Evolutionary conservation across 1,140 invertebrate genomes (phyloP).

Genomic region (Druon quercuslanigerum): DNA sequence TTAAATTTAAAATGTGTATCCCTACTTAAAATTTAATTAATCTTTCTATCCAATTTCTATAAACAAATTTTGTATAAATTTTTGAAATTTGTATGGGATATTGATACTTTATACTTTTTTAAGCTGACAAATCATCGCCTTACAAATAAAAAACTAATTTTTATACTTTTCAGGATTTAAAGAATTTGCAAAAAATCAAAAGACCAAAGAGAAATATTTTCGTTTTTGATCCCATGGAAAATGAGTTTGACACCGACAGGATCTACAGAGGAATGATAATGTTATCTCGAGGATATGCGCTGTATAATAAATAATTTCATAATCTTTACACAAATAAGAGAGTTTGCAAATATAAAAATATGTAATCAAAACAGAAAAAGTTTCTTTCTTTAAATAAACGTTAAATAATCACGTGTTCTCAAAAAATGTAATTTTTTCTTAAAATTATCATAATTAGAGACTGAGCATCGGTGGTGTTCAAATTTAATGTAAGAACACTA

Average conservation of each 20-base stretch:
- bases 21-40: too few relatives aligned
- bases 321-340: background rate
- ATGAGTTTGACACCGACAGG: slow-evolving; percentile 59
- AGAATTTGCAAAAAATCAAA: slow-evolving; percentile 53
- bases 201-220: slow-evolving; percentile 61
- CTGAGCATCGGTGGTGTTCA: too few relatives aligned
- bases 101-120: too few relatives aligned
- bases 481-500: too few relatives aligned
- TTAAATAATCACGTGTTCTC: too few relatives aligned
- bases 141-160: background rate
- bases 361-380: background rate
- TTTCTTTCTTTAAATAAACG: background rate
- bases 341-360: background rate
- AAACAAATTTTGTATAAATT: too few relatives aligned
- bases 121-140: too few relatives aligned
- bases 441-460: too few relatives aligned
- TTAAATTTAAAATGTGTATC: too few relatives aligned
- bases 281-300: slow-evolving; percentile 62
- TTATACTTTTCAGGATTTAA: slow-evolving; percentile 25
- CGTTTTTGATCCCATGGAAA: slow-evolving; percentile 53
- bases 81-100: too few relatives aligned
- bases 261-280: slow-evolving; percentile 70
- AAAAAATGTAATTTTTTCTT: too few relatives aligned
- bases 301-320: slow-evolving; percentile 12
- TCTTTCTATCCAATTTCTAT: too few relatives aligned